These are phyloP conservation scores for Osedax fenrisi DNA, from an alignment of 2,888 invertebrate species.

Conservation along the genomic window DNA sequence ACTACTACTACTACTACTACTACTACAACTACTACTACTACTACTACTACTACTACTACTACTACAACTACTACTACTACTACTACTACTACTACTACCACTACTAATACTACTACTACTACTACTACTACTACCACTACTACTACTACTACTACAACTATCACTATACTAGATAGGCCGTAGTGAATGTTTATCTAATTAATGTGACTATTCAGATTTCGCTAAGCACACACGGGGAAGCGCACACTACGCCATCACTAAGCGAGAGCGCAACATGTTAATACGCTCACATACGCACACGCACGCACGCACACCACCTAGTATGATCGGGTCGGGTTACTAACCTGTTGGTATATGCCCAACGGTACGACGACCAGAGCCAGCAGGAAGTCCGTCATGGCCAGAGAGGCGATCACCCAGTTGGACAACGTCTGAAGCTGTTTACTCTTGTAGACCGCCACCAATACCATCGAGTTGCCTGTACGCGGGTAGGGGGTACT, in stretches of 20 bases:
- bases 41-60: conserved; percentile 31
- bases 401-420: conserved; percentile 37
- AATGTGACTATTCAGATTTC: not conserved
- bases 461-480: not conserved
- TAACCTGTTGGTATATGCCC: not conserved
- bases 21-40: conserved; percentile 31
- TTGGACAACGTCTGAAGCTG: conserved; percentile 36
- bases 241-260: not conserved
- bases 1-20: conserved; percentile 31
- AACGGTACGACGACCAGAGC: conserved; percentile 36
- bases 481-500: too few species aligned
- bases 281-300: not conserved
- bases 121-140: too few species aligned
- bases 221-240: not conserved
- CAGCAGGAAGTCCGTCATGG: conserved; percentile 36
- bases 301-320: not conserved
- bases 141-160: too few species aligned
- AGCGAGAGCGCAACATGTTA: not conserved
- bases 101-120: too few species aligned
- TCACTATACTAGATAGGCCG: too few species aligned
- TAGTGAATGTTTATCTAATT: too few species aligned
- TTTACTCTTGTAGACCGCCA: conserved; percentile 22
- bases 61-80: conserved; percentile 30
- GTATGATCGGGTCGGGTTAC: not conserved
- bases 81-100: conserved; percentile 10